Conservation (phyloP, 1,140 invertebrate genomes). For the Brachionus asplanchnoidis region DNA sequence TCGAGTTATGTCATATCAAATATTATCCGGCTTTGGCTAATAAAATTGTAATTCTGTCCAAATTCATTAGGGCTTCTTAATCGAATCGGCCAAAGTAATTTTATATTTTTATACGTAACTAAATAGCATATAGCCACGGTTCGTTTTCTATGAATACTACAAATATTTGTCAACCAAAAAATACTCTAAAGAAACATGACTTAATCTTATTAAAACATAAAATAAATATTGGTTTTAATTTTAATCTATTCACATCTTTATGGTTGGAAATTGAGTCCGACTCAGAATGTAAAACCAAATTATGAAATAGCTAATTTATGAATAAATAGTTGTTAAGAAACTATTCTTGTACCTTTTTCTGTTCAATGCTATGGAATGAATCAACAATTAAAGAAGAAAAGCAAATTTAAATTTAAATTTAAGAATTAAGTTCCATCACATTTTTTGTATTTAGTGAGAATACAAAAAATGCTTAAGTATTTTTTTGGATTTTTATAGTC, state of each 20-base stretch:
- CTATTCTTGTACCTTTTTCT: neutral
- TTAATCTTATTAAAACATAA: neutral
- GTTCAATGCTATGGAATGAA: neutral
- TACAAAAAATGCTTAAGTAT: neutral
- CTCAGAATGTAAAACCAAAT: neutral
- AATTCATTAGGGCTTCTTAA: neutral
- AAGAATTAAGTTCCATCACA: neutral
- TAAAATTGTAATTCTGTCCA: neutral
- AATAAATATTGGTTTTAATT: neutral
- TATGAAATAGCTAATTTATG: neutral
- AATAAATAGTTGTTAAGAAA: neutral
- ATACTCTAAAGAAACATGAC: neutral
- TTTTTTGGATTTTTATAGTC: neutral
- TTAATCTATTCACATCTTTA: neutral
- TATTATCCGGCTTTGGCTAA: neutral
- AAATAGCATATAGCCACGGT: neutral
- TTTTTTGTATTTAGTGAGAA: neutral
- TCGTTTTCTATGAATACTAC: neutral
- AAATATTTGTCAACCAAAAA: neutral
- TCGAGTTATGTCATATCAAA: neutral
- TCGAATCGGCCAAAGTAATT: neutral
- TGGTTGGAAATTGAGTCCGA: neutral
- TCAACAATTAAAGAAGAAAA: neutral
- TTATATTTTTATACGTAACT: neutral
- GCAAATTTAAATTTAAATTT: too few species aligned